Conservation (phyloP, 1,140 invertebrate genomes). For the Chionoecetes opilio region DNA sequence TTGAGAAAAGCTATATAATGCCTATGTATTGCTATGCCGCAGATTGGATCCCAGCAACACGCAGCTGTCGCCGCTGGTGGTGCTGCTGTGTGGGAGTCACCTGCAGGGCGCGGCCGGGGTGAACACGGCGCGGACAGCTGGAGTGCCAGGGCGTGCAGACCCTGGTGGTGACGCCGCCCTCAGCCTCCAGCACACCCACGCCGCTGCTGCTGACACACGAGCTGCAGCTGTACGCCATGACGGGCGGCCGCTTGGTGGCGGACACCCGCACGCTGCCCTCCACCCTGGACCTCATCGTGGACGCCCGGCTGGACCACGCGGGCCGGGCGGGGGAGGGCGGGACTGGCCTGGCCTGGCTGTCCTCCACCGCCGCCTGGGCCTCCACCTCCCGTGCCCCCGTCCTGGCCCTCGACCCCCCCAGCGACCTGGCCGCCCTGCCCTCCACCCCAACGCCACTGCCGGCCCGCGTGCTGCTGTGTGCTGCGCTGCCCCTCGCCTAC, state of each 20-base stretch:
- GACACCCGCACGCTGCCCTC: slow-evolving; percentile 81
- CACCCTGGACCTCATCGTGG: slow-evolving; percentile 88
- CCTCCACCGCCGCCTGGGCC: slow-evolving; percentile 75
- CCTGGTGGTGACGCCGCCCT: slow-evolving; percentile 87
- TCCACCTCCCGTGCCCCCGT: slow-evolving; percentile 90
- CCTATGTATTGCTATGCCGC: background rate
- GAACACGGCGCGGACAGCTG: slow-evolving; percentile 89
- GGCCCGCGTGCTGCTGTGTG: slow-evolving; percentile 72
- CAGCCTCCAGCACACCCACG: slow-evolving; percentile 83
- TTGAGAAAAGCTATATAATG: too few relatives aligned
- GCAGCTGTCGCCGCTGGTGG: slow-evolving; percentile 91
- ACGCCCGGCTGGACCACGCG: slow-evolving; percentile 75
- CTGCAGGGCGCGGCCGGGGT: slow-evolving; percentile 85
- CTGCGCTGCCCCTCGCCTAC: slow-evolving; percentile 90
- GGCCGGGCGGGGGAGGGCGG: slow-evolving; percentile 70
- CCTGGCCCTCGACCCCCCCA: slow-evolving; percentile 92
- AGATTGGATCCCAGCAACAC: slow-evolving; percentile 90
- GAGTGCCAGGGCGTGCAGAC: slow-evolving; percentile 92
- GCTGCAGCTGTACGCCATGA: slow-evolving; percentile 80
- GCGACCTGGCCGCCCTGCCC: slow-evolving; percentile 83
- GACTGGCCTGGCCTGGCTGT: slow-evolving; percentile 59
- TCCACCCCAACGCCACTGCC: slow-evolving; percentile 84
- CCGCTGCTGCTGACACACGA: slow-evolving; percentile 85
- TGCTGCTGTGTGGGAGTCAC: slow-evolving; percentile 89
- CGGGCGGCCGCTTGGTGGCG: slow-evolving; percentile 82